Evolutionary conservation across 2,888 invertebrate species (phyloP).

Genomic region (Drepanosiphum platanoidis): DNA sequence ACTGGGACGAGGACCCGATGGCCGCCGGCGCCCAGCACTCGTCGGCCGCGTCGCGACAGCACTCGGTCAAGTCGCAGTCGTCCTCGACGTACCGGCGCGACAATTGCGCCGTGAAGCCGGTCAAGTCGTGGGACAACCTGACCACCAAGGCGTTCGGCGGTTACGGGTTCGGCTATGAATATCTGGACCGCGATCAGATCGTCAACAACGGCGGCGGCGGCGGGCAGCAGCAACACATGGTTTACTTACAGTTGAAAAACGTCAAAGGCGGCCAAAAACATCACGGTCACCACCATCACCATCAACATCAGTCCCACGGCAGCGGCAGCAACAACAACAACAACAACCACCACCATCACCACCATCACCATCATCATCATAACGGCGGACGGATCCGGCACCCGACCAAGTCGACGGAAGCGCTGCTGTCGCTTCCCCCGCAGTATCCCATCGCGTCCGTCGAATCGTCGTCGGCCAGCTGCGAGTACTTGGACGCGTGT

Average conservation of each 20-base stretch:
- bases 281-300: conserved; percentile 35
- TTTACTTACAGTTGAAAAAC: conserved; percentile 47
- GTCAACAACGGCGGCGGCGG: neutral
- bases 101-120: conserved; percentile 74
- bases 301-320: conserved; percentile 25
- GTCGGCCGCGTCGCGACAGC: conserved; percentile 64
- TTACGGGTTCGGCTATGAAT: conserved; percentile 88
- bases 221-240: conserved; percentile 54
- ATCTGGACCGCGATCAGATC: conserved; percentile 51
- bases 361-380: conserved; percentile 33
- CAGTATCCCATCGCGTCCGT: conserved; percentile 73
- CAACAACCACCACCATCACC: conserved; percentile 43
- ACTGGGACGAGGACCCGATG: conserved; percentile 74
- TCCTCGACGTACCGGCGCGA: conserved; percentile 63
- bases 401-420: conserved; percentile 84
- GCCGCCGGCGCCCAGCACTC: conserved; percentile 22
- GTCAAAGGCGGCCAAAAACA: conserved; percentile 62
- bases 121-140: conserved; percentile 88
- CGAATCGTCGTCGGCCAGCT: conserved; percentile 70
- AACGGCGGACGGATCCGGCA: conserved; percentile 27
- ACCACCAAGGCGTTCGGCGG: conserved; percentile 85
- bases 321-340: neutral
- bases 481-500: conserved; percentile 74
- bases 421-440: conserved; percentile 76
- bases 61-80: conserved; percentile 65